Conservation (phyloP, 2,888 invertebrate species). For the Erannis defoliaria region DNA sequence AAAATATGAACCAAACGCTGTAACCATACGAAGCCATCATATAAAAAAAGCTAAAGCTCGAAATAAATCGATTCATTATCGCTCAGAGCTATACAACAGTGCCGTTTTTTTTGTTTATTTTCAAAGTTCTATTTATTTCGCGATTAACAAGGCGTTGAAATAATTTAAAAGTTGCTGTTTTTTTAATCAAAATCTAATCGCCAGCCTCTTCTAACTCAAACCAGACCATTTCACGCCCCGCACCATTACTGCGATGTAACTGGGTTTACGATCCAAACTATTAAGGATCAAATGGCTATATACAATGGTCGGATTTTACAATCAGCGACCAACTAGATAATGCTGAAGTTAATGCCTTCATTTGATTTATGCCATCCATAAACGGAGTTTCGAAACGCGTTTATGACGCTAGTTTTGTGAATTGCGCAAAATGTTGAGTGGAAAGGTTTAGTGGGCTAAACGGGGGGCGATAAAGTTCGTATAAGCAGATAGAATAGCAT, state of each 20-base stretch:
- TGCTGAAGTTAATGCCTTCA: slow-evolving; percentile 44
- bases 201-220: slow-evolving; percentile 40
- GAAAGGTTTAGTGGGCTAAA: slow-evolving; percentile 8
- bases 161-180: too few relatives aligned
- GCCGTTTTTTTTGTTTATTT: too few relatives aligned
- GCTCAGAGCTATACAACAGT: too few relatives aligned
- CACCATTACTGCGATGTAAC: slow-evolving; percentile 60
- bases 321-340: slow-evolving; percentile 51
- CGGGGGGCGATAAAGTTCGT: slow-evolving; percentile 8
- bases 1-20: too few relatives aligned
- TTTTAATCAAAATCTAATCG: too few relatives aligned
- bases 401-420: slow-evolving; percentile 44
- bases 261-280: slow-evolving; percentile 61
- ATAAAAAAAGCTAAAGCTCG: too few relatives aligned
- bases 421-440: slow-evolving; percentile 40
- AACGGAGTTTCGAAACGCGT: slow-evolving; percentile 39
- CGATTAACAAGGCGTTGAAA: too few relatives aligned
- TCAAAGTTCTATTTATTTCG: too few relatives aligned
- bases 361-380: slow-evolving; percentile 46
- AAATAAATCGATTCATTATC: too few relatives aligned
- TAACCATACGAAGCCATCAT: too few relatives aligned
- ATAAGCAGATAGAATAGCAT: not conserved
- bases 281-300: slow-evolving; percentile 59
- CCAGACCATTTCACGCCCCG: slow-evolving; percentile 47
- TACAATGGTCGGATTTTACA: slow-evolving; percentile 52